Conservation (phyloP, 2,113 vertebrate species). For the Saimiri boliviensis region DNA sequence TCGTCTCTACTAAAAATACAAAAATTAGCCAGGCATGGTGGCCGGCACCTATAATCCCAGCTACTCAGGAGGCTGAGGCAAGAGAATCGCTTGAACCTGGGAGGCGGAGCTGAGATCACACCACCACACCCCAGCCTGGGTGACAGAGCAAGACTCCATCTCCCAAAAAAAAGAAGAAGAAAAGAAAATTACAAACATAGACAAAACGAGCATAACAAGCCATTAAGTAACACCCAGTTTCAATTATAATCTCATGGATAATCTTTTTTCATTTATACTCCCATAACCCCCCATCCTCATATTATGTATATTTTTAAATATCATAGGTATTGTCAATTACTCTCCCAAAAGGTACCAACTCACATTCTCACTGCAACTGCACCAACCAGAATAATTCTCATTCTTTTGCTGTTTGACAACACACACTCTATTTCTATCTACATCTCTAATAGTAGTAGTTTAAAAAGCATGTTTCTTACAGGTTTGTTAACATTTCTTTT, state of each 20-base stretch:
- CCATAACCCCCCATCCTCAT: not conserved
- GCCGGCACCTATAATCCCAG: too few relatives aligned
- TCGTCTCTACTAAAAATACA: too few relatives aligned
- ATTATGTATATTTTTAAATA: not conserved
- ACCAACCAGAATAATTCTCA: not conserved
- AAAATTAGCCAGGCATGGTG: too few relatives aligned
- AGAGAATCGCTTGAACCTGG: too few relatives aligned
- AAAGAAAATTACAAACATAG: not conserved
- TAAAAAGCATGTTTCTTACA: not conserved
- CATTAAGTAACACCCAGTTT: conserved; percentile 9
- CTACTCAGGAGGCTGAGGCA: too few relatives aligned
- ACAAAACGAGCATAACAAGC: not conserved
- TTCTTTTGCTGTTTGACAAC: not conserved
- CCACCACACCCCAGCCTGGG: too few relatives aligned
- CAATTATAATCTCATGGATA: not conserved
- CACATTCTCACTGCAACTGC: not conserved
- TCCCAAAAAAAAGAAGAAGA: too few relatives aligned
- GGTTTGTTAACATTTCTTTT: not conserved
- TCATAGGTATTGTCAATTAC: not conserved
- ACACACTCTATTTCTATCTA: not conserved
- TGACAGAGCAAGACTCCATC: too few relatives aligned
- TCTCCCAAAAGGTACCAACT: not conserved
- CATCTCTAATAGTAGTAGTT: not conserved
- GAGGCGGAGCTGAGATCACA: too few relatives aligned
- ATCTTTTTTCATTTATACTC: not conserved